phyloP scores from a whole-genome alignment of 2,113 vertebrate species.

The Fulmarus glacialis region DNA sequence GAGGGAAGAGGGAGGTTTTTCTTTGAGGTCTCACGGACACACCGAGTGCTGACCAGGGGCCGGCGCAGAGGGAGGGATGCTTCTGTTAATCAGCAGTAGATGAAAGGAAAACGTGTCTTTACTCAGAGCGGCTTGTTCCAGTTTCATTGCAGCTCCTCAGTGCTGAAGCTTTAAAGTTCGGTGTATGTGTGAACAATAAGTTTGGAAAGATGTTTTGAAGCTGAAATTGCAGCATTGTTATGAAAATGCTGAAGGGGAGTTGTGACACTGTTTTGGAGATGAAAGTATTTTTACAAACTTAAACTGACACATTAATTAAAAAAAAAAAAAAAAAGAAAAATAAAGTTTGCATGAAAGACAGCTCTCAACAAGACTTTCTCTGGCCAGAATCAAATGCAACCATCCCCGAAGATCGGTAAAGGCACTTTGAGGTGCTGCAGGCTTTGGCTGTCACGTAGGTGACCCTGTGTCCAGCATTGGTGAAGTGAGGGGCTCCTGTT shows the following conservation, averaged over 20 bases:
- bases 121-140: slow-evolving; percentile 51
- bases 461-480: fast-evolving
- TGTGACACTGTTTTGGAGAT: slow-evolving; percentile 58
- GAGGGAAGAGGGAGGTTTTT: background rate
- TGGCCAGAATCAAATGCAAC: fast-evolving
- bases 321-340: background rate
- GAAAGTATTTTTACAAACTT: slow-evolving; percentile 45
- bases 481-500: background rate
- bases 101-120: slow-evolving; percentile 52
- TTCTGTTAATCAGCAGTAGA: slow-evolving; percentile 60
- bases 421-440: background rate
- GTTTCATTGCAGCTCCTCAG: slow-evolving; percentile 13
- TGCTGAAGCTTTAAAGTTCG: slow-evolving; percentile 40
- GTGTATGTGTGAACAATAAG: slow-evolving; percentile 30
- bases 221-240: slow-evolving; percentile 43
- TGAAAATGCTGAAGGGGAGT: slow-evolving; percentile 62
- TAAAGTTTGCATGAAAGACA: background rate
- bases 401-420: fast-evolving
- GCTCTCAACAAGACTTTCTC: background rate
- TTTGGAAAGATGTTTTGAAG: slow-evolving; percentile 53
- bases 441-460: background rate
- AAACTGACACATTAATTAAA: slow-evolving; percentile 28
- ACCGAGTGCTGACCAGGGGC: background rate
- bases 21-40: background rate
- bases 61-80: background rate